Evolutionary conservation across 2,888 invertebrate genomes (phyloP).

Genomic region (Dorcus parallelipipedus): DNA sequence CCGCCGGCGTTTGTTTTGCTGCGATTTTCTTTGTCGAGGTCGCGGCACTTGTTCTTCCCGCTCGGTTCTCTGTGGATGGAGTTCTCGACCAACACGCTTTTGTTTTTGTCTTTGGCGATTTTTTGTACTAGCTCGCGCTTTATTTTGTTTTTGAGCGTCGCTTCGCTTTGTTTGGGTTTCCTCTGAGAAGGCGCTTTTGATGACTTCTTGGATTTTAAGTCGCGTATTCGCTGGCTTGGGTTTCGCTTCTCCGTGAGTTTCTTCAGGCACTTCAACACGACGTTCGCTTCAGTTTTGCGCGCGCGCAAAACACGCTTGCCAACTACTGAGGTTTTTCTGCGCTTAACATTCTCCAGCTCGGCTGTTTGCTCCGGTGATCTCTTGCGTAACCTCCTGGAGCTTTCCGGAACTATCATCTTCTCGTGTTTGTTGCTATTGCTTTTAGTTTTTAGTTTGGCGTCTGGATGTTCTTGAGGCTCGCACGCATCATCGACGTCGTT

Average conservation of each 20-base stretch:
- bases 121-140: neutral
- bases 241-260: neutral
- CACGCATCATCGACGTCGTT: constrained; percentile 37
- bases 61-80: neutral
- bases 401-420: neutral
- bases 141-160: neutral
- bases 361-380: neutral
- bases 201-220: too few relatives aligned
- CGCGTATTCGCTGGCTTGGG: neutral
- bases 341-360: neutral
- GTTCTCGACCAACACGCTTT: neutral
- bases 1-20: neutral
- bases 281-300: neutral
- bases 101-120: neutral
- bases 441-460: neutral
- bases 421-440: neutral
- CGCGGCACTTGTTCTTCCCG: neutral
- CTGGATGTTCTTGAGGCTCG: neutral
- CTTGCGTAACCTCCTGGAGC: neutral
- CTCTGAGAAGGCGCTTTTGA: too few relatives aligned
- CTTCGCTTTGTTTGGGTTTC: neutral
- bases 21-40: neutral
- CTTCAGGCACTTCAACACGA: neutral
- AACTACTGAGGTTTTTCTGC: neutral
- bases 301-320: neutral